A percentile compares a stretch with the other conserved stretches of the same genome.
phyloP scores from a whole-genome alignment of 2,888 invertebrate genomes.

The Salticus scenicus region DNA sequence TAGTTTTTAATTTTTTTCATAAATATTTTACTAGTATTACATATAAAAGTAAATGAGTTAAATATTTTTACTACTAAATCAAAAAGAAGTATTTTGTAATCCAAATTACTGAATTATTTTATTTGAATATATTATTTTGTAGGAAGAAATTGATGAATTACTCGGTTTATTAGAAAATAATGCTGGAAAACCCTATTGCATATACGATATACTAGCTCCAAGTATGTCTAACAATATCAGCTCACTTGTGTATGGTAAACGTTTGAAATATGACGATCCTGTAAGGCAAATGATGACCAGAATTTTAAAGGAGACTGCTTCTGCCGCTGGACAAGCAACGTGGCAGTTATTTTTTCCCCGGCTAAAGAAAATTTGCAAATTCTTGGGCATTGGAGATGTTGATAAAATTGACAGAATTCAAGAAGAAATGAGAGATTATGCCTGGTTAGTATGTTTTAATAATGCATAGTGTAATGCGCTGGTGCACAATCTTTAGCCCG shows the following conservation, averaged over 20 bases:
- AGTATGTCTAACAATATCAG: no score
- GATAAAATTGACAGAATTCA: not conserved
- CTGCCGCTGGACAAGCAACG: not conserved
- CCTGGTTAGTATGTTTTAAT: no score
- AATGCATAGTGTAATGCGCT: no score
- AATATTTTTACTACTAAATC: no score
- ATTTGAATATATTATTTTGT: not conserved
- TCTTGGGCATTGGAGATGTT: constrained; percentile 4
- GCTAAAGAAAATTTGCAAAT: not conserved
- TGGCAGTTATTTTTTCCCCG: constrained; percentile 48
- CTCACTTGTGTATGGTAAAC: constrained; percentile 71
- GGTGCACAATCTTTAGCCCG: no score
- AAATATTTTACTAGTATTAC: no score
- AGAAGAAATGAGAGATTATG: no score
- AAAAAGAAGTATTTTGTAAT: no score
- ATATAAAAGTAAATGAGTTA: no score
- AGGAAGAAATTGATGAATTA: constrained; percentile 57
- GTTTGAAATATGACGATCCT: constrained; percentile 69
- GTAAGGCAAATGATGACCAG: constrained; percentile 30
- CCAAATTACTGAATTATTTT: no score
- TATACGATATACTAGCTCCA: no score
- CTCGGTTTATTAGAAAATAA: constrained; percentile 13
- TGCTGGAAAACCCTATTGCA: not conserved
- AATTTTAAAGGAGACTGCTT: constrained; percentile 9
- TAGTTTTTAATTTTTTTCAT: no score